These are phyloP conservation scores for Hoplostethus mediterraneus DNA, from an alignment of 2,797 vertebrate genomes.

Conservation along the genomic window DNA sequence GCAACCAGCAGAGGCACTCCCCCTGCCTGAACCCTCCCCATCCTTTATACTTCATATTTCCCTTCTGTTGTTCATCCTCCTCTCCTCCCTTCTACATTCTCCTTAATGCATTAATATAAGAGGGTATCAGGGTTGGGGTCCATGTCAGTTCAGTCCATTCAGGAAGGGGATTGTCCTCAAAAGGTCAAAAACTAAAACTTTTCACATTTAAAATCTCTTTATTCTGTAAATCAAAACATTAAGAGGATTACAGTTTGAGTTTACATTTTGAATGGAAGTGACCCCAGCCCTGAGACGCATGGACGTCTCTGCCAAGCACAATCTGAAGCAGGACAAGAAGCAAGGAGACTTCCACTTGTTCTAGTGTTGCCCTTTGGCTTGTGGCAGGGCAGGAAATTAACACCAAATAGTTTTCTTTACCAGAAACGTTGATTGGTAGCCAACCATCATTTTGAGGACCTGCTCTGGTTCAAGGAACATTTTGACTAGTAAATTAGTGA, in stretches of 20 bases:
- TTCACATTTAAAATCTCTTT: no score
- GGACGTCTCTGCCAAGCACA: neutral
- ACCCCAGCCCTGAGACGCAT: neutral
- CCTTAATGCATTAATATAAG: neutral
- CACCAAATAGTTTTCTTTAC: no score
- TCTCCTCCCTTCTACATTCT: neutral
- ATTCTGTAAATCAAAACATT: no score
- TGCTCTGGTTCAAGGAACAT: neutral
- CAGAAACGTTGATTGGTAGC: no score
- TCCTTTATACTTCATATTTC: neutral
- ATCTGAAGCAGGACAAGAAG: neutral
- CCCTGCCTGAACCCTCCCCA: constrained; percentile 2
- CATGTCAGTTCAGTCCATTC: neutral
- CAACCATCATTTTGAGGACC: neutral
- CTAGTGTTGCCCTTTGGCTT: no score
- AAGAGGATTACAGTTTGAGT: no score
- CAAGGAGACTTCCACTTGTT: neutral
- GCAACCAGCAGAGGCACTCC: constrained; percentile 40
- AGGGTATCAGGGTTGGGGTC: neutral
- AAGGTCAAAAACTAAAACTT: neutral
- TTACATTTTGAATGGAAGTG: neutral
- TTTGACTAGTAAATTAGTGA: neutral
- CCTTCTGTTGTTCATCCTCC: neutral
- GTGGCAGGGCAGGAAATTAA: no score
- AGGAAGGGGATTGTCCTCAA: constrained; percentile 1